phyloP scores from a whole-genome alignment of 2,797 vertebrate genomes.

The Manis crassicaudata region DNA sequence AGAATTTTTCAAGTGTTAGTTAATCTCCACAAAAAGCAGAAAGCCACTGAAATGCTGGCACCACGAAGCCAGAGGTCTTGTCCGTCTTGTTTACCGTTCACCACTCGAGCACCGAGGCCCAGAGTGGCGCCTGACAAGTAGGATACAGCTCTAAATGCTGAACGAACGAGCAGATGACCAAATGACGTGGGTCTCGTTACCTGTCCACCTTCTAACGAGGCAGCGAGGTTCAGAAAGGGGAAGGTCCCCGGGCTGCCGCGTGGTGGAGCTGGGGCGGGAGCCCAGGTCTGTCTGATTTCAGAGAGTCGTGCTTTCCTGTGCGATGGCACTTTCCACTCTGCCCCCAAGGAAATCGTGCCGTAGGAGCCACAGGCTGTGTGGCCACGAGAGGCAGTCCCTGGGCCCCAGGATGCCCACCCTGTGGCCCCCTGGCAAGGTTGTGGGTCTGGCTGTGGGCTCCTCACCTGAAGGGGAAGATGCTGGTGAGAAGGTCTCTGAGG shows the following conservation, averaged over 20 bases:
- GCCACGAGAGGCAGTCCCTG: not conserved
- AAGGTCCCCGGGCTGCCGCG: fast-evolving
- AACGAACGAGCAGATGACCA: not conserved
- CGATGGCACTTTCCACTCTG: not conserved
- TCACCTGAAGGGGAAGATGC: not conserved
- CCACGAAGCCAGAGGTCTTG: not conserved
- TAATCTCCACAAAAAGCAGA: not conserved
- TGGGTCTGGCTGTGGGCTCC: not conserved
- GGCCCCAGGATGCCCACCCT: not conserved
- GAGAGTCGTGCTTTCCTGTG: not conserved
- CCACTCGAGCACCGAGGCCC: fast-evolving
- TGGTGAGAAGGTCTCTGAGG: not conserved
- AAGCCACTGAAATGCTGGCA: not conserved
- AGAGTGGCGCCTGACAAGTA: fast-evolving
- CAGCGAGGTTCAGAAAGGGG: not conserved
- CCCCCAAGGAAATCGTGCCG: fast-evolving
- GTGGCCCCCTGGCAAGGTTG: not conserved
- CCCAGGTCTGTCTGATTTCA: not conserved
- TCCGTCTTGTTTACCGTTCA: fast-evolving
- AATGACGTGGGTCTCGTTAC: not conserved
- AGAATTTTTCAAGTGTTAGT: not conserved
- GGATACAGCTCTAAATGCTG: not conserved
- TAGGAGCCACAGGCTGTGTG: not conserved
- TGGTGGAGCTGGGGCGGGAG: too few relatives aligned
- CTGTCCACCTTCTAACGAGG: not conserved